phyloP scores from a whole-genome alignment of 2,888 invertebrate genomes.

The Aspidiotus destructor region DNA sequence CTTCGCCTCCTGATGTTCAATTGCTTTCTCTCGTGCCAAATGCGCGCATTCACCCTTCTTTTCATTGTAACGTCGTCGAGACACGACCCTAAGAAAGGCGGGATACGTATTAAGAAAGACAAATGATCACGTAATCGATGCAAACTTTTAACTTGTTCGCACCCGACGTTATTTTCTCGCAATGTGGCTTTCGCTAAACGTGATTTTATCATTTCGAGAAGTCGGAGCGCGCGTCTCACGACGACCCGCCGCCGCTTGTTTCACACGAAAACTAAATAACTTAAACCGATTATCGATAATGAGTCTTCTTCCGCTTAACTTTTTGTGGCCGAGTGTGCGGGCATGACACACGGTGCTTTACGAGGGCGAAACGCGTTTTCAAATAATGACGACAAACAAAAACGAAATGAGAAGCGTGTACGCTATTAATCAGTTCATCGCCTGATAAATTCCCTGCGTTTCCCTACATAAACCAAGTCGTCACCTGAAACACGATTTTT shows the following conservation, averaged over 20 bases:
- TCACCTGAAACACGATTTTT: no score
- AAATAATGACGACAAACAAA: no score
- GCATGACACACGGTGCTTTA: not conserved
- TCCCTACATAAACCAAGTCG: no score
- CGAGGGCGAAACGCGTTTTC: no score
- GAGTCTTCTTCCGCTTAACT: conserved; percentile 3
- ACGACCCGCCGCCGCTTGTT: not conserved
- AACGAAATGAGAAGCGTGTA: no score
- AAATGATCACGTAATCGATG: conserved; percentile 4
- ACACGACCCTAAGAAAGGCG: no score
- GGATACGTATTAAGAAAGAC: conserved; percentile 9
- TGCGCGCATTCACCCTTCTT: not conserved
- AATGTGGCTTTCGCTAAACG: conserved; percentile 6
- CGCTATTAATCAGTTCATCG: no score
- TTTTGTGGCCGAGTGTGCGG: not conserved
- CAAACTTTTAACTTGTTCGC: conserved; percentile 13
- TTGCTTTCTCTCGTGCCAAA: not conserved
- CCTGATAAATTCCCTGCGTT: no score
- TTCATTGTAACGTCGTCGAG: not conserved
- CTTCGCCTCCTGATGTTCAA: not conserved
- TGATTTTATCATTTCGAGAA: conserved; percentile 14
- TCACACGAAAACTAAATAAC: not conserved
- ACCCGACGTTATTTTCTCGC: conserved; percentile 14
- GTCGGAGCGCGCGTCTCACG: not conserved
- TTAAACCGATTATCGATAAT: conserved; percentile 16